Percentiles rank a stretch among this genome's conserved stretches.
Evolutionary conservation across 2,797 vertebrate genomes (phyloP).

Genomic region (Naso thynnoides): DNA sequence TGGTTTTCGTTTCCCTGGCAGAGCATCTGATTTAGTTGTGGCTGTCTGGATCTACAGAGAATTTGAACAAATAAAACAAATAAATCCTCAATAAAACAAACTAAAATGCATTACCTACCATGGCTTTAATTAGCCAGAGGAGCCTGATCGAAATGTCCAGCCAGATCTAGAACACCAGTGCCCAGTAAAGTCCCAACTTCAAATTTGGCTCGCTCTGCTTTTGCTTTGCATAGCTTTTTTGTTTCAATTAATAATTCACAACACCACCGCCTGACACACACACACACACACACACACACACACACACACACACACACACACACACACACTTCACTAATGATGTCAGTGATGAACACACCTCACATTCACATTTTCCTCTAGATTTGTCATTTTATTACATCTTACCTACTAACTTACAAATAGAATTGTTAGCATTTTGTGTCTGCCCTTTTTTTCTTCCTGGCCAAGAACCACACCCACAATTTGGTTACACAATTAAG

Average conservation of each 20-base stretch:
- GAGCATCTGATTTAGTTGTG: too few species aligned
- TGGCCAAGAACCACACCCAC: not conserved
- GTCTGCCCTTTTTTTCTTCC: not conserved
- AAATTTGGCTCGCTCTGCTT: not conserved
- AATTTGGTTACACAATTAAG: not conserved
- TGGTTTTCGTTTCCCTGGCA: too few species aligned
- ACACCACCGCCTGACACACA: not conserved
- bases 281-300: not conserved
- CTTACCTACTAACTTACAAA: not conserved
- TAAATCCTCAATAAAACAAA: too few species aligned
- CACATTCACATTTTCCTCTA: not conserved
- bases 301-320: not conserved
- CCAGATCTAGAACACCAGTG: not conserved
- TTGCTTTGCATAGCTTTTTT: not conserved
- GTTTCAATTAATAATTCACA: not conserved
- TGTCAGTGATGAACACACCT: not conserved
- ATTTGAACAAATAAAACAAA: too few species aligned
- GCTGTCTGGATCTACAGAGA: too few species aligned
- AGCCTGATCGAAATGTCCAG: not conserved
- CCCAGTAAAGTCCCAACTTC: not conserved
- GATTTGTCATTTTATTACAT: not conserved
- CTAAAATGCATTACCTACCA: too few species aligned
- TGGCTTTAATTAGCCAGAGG: not conserved
- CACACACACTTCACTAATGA: too few species aligned
- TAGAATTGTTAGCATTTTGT: not conserved